Conservation (phyloP, 1,140 invertebrate genomes). For the Brachionus koreanus region DNA sequence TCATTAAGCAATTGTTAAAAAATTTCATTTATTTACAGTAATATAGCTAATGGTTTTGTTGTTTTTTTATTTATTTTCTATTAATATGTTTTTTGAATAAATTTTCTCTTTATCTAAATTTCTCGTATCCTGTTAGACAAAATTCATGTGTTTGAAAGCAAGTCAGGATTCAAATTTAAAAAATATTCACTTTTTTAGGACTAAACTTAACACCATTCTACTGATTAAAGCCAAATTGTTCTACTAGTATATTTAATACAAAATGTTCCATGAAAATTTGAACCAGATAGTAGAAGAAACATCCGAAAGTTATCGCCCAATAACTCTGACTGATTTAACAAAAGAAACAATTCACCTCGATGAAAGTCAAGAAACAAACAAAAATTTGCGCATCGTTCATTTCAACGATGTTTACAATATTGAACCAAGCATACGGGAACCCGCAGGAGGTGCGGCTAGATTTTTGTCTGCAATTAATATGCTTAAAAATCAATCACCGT, state of each 20-base stretch:
- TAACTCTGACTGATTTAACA: neutral
- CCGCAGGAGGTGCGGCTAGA: constrained; percentile 72
- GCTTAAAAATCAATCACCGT: constrained; percentile 66
- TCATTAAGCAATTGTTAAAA: too few relatives aligned
- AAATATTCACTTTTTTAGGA: too few relatives aligned
- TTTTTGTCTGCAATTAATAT: constrained; percentile 75
- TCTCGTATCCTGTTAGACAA: too few relatives aligned
- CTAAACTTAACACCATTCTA: too few relatives aligned
- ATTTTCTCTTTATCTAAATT: too few relatives aligned
- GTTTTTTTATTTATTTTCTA: too few relatives aligned
- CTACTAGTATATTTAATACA: neutral
- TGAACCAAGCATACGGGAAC: constrained; percentile 68
- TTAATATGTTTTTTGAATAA: too few relatives aligned
- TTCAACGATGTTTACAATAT: constrained; percentile 92
- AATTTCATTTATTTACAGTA: too few relatives aligned
- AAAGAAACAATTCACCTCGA: neutral
- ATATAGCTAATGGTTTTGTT: too few relatives aligned
- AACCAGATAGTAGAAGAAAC: constrained; percentile 17
- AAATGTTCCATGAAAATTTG: neutral
- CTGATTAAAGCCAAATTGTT: neutral
- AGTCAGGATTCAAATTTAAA: too few relatives aligned
- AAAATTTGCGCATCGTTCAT: constrained; percentile 59
- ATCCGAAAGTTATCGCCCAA: neutral
- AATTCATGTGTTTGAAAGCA: too few relatives aligned
- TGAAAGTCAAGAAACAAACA: neutral